phyloP scores from a whole-genome alignment of 2,113 vertebrate genomes.

The Phoenicopterus ruber region DNA sequence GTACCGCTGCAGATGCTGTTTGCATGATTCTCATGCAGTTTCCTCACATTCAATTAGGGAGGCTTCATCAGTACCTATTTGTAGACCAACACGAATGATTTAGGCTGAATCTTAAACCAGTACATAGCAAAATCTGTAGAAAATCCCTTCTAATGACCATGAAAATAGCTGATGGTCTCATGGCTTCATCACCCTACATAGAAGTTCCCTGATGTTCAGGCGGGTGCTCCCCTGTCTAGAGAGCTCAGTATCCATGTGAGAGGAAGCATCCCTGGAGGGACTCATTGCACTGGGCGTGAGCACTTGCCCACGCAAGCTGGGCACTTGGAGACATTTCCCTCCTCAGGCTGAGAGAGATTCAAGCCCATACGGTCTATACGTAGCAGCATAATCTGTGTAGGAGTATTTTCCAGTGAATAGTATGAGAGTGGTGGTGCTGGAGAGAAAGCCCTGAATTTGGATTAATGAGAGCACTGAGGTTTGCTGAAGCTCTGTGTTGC shows the following conservation, averaged over 20 bases:
- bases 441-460: background rate
- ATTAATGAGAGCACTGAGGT: constrained; percentile 32
- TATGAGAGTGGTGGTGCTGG: background rate
- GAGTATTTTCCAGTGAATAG: constrained; percentile 4
- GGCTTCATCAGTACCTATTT: background rate
- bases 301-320: background rate
- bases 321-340: background rate
- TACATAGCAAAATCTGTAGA: background rate
- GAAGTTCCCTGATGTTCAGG: background rate
- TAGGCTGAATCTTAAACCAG: background rate
- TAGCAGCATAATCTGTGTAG: background rate
- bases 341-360: background rate
- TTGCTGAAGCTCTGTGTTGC: constrained; percentile 22
- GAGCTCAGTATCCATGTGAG: background rate
- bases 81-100: background rate
- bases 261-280: background rate
- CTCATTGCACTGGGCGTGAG: background rate
- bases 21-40: background rate
- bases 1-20: background rate
- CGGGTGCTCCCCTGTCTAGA: background rate
- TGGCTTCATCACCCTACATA: background rate
- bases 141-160: background rate
- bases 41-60: background rate
- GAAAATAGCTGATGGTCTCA: background rate
- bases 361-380: background rate